Evolutionary conservation across 2,888 invertebrate species (phyloP), one percentile per base, ranked within the genome.

Genomic region (Gymnoscelis rufifasciata): DNA sequence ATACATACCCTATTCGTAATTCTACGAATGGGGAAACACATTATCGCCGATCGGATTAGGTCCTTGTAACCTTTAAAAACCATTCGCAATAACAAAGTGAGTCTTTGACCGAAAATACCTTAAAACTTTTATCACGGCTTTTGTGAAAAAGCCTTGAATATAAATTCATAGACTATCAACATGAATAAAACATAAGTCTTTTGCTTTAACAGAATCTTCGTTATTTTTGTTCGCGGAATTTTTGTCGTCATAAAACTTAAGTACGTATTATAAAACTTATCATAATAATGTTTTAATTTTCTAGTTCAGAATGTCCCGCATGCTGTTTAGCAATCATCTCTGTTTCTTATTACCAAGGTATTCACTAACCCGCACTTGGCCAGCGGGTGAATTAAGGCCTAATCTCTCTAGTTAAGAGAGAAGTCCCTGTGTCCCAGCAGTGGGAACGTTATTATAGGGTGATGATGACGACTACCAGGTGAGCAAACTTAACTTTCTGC

Each of bases 21-120:
- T 57, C 56, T 46, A 50, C 57, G 51, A 57, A 56, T 56, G 54
- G 53, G 54, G 52, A 58, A 57, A 57, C 51, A 48, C 54, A 51
- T 62, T 59, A 61, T 60, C 19, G 23, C 35, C 35, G 11, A 19
- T 19, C 7, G 23, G 35, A 35, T 35, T 35, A 33, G 14, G 15
- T 10, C 7, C 31, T 7, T 10, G 15, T 7, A 23, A 7, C 15
- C 35, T 35, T 35, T 35, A 14, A 33, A 19, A 35, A 35, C 15
- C 19, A 33, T 33, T 19, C 1, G 1, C 11, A 10, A 35, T 23
- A 35, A 23, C 10, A 19, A 19, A 6, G 6, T 8, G 35, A 10
- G 35, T 19, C 35, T 19, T 35, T 35, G 35, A 7, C 35, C 15
- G 11, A 35, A 33, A 35, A 35, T 19, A 35, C 35, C 35, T 35